Evolutionary conservation across 2,888 invertebrate genomes (phyloP), one percentile per base, ranked within the genome.

Genomic region (Drosophila mimica): DNA sequence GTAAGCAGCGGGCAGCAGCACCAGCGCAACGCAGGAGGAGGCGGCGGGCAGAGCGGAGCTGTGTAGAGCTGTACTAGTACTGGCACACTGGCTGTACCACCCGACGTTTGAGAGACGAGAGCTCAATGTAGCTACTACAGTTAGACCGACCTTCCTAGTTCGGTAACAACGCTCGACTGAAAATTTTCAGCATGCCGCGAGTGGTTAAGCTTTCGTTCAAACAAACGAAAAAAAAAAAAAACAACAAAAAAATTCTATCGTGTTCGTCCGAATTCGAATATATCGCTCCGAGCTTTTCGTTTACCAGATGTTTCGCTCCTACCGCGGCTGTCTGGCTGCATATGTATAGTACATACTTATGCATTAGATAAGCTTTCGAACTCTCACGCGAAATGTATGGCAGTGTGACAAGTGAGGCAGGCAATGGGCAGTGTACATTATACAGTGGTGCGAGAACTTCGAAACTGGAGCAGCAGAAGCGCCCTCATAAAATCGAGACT

Each of bases 91-190:
- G 84, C 85, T 89, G 90, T 88, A 86, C 84, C 88, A 86, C 85
- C 89, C 90, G 90, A 89, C 85, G 57, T 20, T 46, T 73, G 77
- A 91, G 79, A 88, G 87, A 91, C 90, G 90, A 90, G 91, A 86
- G 76, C 86, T 89, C 88, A 79, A 72, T 76, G 68, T 79, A 84
- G 82, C 87, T 81, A 79, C 88, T 78, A 81, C 87, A 88, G 83
- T 88, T 86, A 83, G 88, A 91, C 92, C 91, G 93, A 92, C 92
- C 92, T 93, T 92, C 89, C 91, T 87, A 91, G 90, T 91, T 91
- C 92, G 92, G 92, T 91, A 92, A 92, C 93, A 91, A 92, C 92
- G 92, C 92, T 93, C 93, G 92, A 93, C 93, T 93, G 91, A 93
- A 88, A 91, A 82, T 91, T 92, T 88, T 91, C 81, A 90, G 89